A percentile compares a stretch with the other conserved stretches of the same genome.
Conservation (phyloP, 1,140 invertebrate genomes). For the Monochamus saltuarius region DNA sequence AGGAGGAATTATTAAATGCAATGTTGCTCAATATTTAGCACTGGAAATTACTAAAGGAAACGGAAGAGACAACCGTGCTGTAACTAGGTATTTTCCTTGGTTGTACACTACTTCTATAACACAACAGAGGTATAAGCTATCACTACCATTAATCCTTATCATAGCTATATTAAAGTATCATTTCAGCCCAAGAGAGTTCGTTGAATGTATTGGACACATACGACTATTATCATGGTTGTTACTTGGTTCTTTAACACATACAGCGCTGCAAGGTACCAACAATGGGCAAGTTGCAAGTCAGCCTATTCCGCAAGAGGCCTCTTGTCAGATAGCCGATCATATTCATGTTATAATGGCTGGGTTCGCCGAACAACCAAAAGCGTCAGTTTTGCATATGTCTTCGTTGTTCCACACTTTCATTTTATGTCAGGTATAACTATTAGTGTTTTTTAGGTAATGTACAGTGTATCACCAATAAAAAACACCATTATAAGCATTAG, state of each 20-base stretch:
- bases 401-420: constrained; percentile 81
- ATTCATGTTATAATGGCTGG: constrained; percentile 93
- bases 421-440: constrained; percentile 66
- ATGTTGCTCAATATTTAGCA: constrained; percentile 91
- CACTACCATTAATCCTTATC: neutral
- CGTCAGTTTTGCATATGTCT: constrained; percentile 90
- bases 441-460: too few species aligned
- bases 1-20: constrained; percentile 92
- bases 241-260: constrained; percentile 89
- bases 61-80: constrained; percentile 79
- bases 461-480: neutral
- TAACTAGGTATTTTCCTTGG: constrained; percentile 88
- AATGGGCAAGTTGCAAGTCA: constrained; percentile 63
- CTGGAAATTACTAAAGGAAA: constrained; percentile 89
- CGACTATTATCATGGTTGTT: constrained; percentile 93
- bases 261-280: constrained; percentile 61
- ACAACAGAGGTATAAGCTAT: constrained; percentile 78
- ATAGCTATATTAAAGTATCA: constrained; percentile 2
- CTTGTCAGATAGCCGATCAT: constrained; percentile 94
- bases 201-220: constrained; percentile 93
- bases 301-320: constrained; percentile 93
- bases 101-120: constrained; percentile 81
- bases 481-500: neutral
- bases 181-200: constrained; percentile 85
- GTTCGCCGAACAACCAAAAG: constrained; percentile 94